Conservation (phyloP, 2,797 vertebrate genomes). For the Ceyx erithaca region DNA sequence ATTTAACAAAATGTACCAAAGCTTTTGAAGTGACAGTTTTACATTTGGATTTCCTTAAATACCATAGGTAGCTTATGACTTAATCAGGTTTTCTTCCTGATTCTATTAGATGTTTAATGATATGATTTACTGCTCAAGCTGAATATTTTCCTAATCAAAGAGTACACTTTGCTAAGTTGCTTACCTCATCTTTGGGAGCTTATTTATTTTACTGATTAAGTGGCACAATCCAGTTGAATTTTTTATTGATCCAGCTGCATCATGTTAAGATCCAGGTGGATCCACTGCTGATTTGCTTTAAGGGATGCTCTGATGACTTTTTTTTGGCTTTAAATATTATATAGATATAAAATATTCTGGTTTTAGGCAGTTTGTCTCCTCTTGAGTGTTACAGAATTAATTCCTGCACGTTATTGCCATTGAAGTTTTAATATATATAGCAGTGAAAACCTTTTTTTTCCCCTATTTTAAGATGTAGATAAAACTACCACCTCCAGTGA, state of each 20-base stretch:
- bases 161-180: background rate
- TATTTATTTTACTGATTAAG: slow-evolving; percentile 16
- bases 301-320: background rate
- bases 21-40: background rate
- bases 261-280: background rate
- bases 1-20: background rate
- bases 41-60: background rate
- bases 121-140: slow-evolving; percentile 23
- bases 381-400: background rate
- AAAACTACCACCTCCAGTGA: background rate
- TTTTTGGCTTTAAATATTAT: background rate
- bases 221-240: background rate
- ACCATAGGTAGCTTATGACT: slow-evolving; percentile 17
- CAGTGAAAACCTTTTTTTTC: too few species aligned
- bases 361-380: background rate
- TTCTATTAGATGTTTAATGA: background rate
- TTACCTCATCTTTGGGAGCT: slow-evolving; percentile 31
- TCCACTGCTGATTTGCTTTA: background rate
- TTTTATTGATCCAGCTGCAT: background rate
- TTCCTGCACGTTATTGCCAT: background rate
- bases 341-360: background rate
- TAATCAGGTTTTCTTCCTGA: background rate
- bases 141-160: slow-evolving; percentile 56
- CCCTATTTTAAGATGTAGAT: too few species aligned
- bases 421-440: background rate